These are phyloP conservation scores for Arizona elegans DNA, from an alignment of 2,113 vertebrate genomes.

Conservation along the genomic window DNA sequence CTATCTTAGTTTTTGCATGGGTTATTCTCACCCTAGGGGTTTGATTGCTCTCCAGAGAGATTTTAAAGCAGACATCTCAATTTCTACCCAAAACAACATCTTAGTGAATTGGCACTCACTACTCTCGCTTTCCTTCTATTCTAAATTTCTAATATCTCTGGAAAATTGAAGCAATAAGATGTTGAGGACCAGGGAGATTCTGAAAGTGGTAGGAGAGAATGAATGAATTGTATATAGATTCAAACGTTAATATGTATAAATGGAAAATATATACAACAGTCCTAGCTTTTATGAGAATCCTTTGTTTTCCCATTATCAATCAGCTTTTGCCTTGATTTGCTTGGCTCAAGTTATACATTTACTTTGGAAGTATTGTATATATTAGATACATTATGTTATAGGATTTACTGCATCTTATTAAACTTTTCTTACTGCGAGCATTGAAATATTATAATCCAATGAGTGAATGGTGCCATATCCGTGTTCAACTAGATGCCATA, in stretches of 20 bases:
- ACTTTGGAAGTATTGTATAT: neutral
- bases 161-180: neutral
- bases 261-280: neutral
- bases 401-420: neutral
- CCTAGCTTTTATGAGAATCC: neutral
- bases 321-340: neutral
- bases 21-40: neutral
- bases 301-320: neutral
- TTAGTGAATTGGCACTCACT: neutral
- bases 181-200: neutral
- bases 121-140: neutral
- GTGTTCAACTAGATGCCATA: neutral
- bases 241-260: neutral
- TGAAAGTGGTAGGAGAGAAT: neutral
- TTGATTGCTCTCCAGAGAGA: slow-evolving; percentile 32
- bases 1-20: neutral
- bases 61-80: slow-evolving; percentile 24
- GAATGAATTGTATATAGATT: neutral
- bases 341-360: neutral
- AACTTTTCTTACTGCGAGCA: neutral
- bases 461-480: neutral
- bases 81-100: neutral
- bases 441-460: neutral
- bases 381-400: neutral
- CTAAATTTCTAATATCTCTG: neutral